Conservation (phyloP, 2,797 vertebrate species). For the Dromococcyx pavoninus region DNA sequence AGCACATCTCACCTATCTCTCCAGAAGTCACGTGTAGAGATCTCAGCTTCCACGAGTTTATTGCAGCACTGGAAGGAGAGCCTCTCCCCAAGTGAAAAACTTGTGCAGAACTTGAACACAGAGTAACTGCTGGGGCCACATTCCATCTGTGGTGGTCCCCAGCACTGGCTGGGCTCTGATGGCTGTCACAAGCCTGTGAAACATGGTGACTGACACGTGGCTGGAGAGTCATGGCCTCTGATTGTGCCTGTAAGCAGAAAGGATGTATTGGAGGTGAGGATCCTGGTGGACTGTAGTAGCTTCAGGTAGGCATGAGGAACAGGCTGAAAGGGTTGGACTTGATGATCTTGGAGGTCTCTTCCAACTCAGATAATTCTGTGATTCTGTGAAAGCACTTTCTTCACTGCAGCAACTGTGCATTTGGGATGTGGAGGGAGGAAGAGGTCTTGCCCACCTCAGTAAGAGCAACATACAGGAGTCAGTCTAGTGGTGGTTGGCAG, state of each 20-base stretch:
- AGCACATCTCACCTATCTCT: not conserved
- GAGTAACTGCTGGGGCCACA: fast-evolving
- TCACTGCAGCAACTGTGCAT: fast-evolving
- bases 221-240: not conserved
- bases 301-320: fast-evolving
- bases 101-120: not conserved
- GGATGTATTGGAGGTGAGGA: fast-evolving
- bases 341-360: no score
- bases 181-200: fast-evolving
- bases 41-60: fast-evolving
- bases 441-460: fast-evolving
- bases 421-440: not conserved
- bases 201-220: fast-evolving
- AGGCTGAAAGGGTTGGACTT: no score
- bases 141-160: fast-evolving
- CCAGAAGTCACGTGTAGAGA: not conserved
- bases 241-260: not conserved
- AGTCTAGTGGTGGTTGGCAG: fast-evolving
- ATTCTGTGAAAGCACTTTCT: no score
- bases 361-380: no score
- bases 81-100: not conserved
- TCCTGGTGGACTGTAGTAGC: not conserved
- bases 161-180: fast-evolving
- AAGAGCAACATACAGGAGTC: fast-evolving
- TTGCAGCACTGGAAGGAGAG: not conserved